phyloP scores from a whole-genome alignment of 2,888 invertebrate genomes.

The Volucella inanis region DNA sequence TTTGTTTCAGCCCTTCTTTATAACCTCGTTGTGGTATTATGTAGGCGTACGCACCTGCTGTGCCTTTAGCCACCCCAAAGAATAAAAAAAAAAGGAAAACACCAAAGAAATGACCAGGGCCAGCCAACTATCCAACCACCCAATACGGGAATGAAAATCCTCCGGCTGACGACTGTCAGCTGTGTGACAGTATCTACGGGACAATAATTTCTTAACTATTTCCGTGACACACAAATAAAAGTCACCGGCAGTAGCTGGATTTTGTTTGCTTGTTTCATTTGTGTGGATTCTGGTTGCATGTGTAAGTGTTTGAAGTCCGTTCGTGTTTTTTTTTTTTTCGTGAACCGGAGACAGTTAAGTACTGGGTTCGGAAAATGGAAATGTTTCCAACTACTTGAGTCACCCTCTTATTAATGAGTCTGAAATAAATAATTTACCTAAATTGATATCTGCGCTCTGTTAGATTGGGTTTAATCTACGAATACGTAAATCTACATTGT shows the following conservation, averaged over 20 bases:
- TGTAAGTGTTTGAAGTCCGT: constrained; percentile 3
- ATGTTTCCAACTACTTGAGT: constrained; percentile 63
- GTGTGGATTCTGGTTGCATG: constrained; percentile 10
- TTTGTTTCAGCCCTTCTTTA: constrained; percentile 60
- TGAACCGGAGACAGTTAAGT: constrained; percentile 67
- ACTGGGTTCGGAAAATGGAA: constrained; percentile 56
- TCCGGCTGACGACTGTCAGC: constrained; percentile 70
- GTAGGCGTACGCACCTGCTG: constrained; percentile 63
- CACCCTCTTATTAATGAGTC: constrained; percentile 71
- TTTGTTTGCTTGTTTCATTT: constrained; percentile 32
- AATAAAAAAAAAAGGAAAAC: neutral
- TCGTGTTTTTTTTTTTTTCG: constrained; percentile 4
- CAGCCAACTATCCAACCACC: neutral
- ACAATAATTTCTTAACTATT: constrained; percentile 76
- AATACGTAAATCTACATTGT: neutral
- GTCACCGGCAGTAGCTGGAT: constrained; percentile 66
- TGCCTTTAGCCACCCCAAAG: constrained; percentile 48
- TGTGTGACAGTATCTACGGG: constrained; percentile 76
- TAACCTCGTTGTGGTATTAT: constrained; percentile 50
- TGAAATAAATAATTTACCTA: constrained; percentile 72
- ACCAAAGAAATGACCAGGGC: too few relatives aligned
- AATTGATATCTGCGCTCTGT: constrained; percentile 60
- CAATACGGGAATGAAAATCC: constrained; percentile 15
- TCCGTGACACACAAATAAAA: constrained; percentile 75
- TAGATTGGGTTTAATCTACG: neutral